These are phyloP conservation scores for Galemys pyrenaicus DNA, from an alignment of 2,113 vertebrate genomes.

Conservation along the genomic window DNA sequence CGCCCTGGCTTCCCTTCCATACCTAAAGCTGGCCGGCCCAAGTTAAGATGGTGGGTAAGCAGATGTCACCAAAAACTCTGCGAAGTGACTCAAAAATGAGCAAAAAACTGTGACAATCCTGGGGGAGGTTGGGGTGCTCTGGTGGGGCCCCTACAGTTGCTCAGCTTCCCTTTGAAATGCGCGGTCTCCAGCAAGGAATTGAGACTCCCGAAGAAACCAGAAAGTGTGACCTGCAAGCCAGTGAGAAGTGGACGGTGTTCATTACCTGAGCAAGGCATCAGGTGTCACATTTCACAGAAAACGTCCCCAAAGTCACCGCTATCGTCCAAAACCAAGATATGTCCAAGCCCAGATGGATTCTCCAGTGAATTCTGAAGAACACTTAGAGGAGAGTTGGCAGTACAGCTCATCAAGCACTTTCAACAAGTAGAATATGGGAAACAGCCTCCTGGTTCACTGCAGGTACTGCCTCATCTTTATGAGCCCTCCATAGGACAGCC, in stretches of 20 bases:
- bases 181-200: neutral
- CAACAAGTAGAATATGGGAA: no score
- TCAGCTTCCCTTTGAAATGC: neutral
- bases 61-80: neutral
- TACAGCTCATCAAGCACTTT: neutral
- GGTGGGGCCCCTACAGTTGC: no score
- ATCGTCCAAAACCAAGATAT: neutral
- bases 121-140: rapidly evolving
- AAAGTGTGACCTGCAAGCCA: neutral
- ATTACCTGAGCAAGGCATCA: neutral
- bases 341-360: neutral
- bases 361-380: neutral
- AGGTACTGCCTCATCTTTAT: neutral
- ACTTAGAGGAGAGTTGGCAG: neutral
- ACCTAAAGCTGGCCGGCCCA: neutral
- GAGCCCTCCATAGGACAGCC: neutral
- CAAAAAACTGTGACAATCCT: neutral
- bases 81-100: neutral
- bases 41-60: neutral
- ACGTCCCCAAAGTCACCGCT: neutral
- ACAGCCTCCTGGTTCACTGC: neutral
- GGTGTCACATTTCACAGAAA: neutral
- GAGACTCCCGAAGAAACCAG: neutral
- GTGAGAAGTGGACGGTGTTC: neutral
- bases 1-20: no score